Conservation (phyloP, 37 sponge, comb jelly and placozoan species). For the Mnemiopsis leidyi region DNA sequence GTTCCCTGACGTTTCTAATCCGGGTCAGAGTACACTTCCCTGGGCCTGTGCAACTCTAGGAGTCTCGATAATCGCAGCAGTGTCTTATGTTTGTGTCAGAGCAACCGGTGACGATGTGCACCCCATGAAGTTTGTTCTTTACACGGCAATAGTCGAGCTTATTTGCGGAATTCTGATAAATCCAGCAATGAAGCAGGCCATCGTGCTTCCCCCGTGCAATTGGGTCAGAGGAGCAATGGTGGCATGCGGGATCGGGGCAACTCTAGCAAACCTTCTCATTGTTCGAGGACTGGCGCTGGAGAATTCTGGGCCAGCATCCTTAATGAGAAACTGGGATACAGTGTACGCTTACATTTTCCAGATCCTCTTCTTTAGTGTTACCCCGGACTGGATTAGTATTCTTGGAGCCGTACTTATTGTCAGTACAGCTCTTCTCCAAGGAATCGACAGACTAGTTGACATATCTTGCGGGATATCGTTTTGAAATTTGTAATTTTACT, state of each 20-base stretch:
- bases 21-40: not conserved
- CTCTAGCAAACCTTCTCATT: not conserved
- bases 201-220: not conserved
- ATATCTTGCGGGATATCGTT: slow-evolving; percentile 1
- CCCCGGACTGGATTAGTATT: not conserved
- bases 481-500: too few species aligned
- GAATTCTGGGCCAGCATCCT: slow-evolving; percentile 5
- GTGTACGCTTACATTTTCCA: slow-evolving; percentile 49
- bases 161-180: not conserved
- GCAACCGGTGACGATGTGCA: not conserved
- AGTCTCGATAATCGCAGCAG: not conserved
- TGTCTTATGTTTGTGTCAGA: slow-evolving; percentile 7
- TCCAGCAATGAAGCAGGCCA: not conserved
- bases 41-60: not conserved
- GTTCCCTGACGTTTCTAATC: not conserved
- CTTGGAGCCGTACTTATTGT: not conserved
- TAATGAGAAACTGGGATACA: slow-evolving; percentile 43
- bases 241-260: not conserved
- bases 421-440: not conserved
- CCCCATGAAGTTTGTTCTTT: slow-evolving; percentile 5
- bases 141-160: not conserved
- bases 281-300: not conserved
- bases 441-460: not conserved
- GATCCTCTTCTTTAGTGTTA: not conserved
- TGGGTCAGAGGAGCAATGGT: not conserved